These are phyloP conservation scores for Ctenopoma multispine DNA, from an alignment of 2,797 vertebrate species.

Conservation along the genomic window DNA sequence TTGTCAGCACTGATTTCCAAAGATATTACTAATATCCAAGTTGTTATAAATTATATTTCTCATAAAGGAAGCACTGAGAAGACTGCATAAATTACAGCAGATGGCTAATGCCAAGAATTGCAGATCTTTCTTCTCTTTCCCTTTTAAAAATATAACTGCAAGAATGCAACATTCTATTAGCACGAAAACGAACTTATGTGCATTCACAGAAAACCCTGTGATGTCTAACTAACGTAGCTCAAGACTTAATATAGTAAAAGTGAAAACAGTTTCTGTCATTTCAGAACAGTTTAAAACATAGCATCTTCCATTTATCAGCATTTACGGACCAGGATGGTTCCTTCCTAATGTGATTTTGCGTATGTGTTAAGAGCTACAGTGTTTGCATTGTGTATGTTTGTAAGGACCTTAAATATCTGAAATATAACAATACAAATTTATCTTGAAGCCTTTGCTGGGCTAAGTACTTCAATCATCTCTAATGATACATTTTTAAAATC, in stretches of 20 bases:
- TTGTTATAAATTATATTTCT: not conserved
- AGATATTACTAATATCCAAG: not conserved
- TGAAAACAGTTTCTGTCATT: slow-evolving; percentile 30
- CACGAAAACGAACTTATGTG: not conserved
- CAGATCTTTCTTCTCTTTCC: not conserved
- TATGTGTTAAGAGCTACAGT: not conserved
- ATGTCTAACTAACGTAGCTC: no score
- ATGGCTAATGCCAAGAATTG: slow-evolving; percentile 29
- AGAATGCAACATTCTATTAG: no score
- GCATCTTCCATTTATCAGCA: not conserved
- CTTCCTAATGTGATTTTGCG: slow-evolving; percentile 10
- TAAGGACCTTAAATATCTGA: slow-evolving; percentile 1
- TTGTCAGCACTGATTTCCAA: not conserved
- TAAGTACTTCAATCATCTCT: slow-evolving; percentile 14
- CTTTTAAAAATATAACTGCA: no score
- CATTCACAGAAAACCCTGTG: not conserved
- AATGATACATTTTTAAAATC: slow-evolving; percentile 10
- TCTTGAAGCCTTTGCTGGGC: slow-evolving; percentile 14
- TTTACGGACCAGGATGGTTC: slow-evolving; percentile 7
- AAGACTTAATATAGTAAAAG: not conserved
- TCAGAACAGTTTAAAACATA: slow-evolving; percentile 30
- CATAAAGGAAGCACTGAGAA: no score
- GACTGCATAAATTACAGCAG: slow-evolving; percentile 10
- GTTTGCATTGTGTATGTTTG: not conserved
- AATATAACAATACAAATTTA: slow-evolving; percentile 35